Evolutionary conservation across 92 coral and sea anemone species (phyloP), one percentile per base, ranked within the genome.

Genomic region (Micromussa lordhowensis): DNA sequence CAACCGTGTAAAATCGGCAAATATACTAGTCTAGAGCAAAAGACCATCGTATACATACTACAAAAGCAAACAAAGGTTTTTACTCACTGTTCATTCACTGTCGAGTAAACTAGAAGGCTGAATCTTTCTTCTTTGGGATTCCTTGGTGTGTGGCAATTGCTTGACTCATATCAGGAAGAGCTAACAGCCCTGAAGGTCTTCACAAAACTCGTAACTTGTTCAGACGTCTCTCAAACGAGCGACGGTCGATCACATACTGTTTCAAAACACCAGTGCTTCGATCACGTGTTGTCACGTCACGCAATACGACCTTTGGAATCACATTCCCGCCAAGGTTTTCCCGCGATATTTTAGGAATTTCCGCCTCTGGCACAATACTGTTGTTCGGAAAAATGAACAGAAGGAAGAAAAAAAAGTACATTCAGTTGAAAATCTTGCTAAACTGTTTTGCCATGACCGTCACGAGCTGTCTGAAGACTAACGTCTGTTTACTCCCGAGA

Each of bases 221-320:
- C 85, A 36, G 55, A 17, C 21, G 4, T 48, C 34, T 17, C 49
- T 59, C 66, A 5, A 59, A 1, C 21, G 9, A 19, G 75, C 44
- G 22, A 12, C 15, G 51, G 51, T 59, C 72, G 72, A 24, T n/a
- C 26, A 34, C 32, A 17, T 8, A 34, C 17, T 48, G 86, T 55
- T 72, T 36, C 88, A 75, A 84, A 74, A 55, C 57, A 55, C 36
- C 68, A 44, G 13, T n/a, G 22, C 74, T 19, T 6, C 15, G 79
- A 84, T 84, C 88, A 84, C 88, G 88, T 84, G 88, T 26, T 26
- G 16, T n/a, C 3, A 29, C 77, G 77, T 84, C 81, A 75, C 80
- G 86, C 86, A 83, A 83, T 54, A 49, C 61, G 77, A 68, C 40
- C 66, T 14, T 51, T 29, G 35, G 36, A 54, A 78, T 4, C 22